phyloP scores from a whole-genome alignment of 2,888 invertebrate genomes.

The Hypomecis atomaria region DNA sequence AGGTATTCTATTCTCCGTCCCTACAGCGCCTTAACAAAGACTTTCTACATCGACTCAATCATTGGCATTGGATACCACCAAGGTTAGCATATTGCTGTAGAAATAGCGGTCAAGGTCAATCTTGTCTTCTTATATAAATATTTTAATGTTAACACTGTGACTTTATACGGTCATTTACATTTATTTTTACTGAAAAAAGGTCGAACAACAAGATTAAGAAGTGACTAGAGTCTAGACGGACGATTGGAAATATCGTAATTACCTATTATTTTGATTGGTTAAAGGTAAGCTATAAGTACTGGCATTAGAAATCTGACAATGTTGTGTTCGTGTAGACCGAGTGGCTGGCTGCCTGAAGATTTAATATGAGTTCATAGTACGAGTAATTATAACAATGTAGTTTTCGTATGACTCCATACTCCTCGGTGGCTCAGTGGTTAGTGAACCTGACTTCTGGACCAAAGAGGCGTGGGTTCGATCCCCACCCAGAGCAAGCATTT shows the following conservation, averaged over 20 bases:
- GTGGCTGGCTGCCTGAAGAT: too few species aligned
- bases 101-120: constrained; percentile 13
- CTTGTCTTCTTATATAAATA: constrained; percentile 1
- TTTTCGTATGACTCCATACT: too few species aligned
- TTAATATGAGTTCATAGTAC: too few species aligned
- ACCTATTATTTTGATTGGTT: neutral
- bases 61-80: constrained; percentile 12
- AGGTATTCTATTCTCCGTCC: too few species aligned
- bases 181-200: neutral
- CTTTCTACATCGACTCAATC: neutral
- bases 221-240: constrained; percentile 1
- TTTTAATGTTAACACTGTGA: neutral
- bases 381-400: too few species aligned
- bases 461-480: too few species aligned
- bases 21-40: neutral
- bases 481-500: too few species aligned
- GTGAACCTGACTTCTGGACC: too few species aligned
- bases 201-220: constrained; percentile 6
- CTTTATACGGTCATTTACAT: constrained; percentile 13
- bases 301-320: too few species aligned
- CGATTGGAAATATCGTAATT: constrained; percentile 3
- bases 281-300: neutral
- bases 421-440: too few species aligned
- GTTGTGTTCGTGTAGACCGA: too few species aligned
- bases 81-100: constrained; percentile 6